Conservation (phyloP, 2,797 vertebrate genomes). For the Sus cebifrons region DNA sequence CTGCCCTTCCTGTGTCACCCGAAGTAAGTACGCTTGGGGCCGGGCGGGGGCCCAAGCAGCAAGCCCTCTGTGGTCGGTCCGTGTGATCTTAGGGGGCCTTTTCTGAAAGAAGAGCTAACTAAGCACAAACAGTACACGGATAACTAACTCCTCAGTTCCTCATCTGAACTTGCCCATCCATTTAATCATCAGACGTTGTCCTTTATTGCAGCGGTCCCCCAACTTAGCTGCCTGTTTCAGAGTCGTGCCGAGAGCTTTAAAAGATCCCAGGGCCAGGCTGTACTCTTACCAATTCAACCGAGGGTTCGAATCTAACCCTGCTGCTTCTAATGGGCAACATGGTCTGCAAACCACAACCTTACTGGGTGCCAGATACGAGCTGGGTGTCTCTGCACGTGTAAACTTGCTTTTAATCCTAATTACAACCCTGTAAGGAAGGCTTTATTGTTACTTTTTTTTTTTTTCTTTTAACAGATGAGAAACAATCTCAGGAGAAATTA, state of each 20-base stretch:
- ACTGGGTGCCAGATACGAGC: background rate
- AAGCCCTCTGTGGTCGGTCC: too few relatives aligned
- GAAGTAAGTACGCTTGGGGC: too few relatives aligned
- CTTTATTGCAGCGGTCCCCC: background rate
- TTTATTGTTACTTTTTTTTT: background rate
- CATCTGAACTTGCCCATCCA: background rate
- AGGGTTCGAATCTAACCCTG: background rate
- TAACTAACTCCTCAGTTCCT: background rate
- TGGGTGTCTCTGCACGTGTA: background rate
- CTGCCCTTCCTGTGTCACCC: background rate
- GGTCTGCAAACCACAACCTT: background rate
- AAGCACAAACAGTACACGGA: background rate
- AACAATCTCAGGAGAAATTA: background rate
- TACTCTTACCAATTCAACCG: constrained; percentile 7
- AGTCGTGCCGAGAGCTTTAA: background rate
- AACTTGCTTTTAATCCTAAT: background rate
- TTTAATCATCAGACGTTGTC: background rate
- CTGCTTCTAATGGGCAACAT: background rate
- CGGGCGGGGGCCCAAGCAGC: too few relatives aligned
- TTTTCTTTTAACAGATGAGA: background rate
- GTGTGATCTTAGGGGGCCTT: background rate
- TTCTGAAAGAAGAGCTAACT: constrained; percentile 37
- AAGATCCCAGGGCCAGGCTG: background rate
- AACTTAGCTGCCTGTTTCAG: background rate
- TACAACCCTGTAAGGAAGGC: background rate